Percentiles rank a stretch among this genome's conserved stretches.
phyloP scores from a whole-genome alignment of 2,797 vertebrate genomes.

The Premnoplex brunnescens region DNA sequence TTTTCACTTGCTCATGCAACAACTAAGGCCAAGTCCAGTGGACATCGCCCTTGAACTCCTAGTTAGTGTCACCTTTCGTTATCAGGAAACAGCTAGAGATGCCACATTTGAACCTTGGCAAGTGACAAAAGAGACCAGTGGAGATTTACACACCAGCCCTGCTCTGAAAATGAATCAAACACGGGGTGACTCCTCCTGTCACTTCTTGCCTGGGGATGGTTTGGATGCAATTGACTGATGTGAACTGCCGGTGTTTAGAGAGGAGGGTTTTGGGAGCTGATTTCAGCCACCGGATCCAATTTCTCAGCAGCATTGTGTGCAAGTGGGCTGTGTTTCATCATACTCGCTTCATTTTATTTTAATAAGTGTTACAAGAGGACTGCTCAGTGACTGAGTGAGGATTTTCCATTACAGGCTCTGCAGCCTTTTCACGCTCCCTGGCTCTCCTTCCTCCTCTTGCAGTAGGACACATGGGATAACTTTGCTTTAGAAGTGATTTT shows the following conservation, averaged over 20 bases:
- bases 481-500: neutral
- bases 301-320: constrained; percentile 7
- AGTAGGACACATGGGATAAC: neutral
- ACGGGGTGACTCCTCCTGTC: neutral
- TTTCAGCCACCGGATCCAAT: neutral
- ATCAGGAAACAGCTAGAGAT: neutral
- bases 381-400: neutral
- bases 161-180: neutral
- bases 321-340: constrained; percentile 25
- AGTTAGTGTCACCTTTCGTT: neutral
- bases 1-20: neutral
- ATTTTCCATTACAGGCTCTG: constrained; percentile 36
- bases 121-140: neutral
- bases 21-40: neutral
- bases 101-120: neutral
- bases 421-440: neutral
- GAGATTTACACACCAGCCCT: neutral
- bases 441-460: neutral
- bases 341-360: constrained; percentile 32
- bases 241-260: neutral
- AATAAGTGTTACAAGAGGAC: neutral
- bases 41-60: neutral
- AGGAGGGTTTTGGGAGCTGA: neutral
- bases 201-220: neutral
- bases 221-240: neutral